Evolutionary conservation across 92 coral and sea anemone species (phyloP).

Genomic region (Epizoanthus scotinus): DNA sequence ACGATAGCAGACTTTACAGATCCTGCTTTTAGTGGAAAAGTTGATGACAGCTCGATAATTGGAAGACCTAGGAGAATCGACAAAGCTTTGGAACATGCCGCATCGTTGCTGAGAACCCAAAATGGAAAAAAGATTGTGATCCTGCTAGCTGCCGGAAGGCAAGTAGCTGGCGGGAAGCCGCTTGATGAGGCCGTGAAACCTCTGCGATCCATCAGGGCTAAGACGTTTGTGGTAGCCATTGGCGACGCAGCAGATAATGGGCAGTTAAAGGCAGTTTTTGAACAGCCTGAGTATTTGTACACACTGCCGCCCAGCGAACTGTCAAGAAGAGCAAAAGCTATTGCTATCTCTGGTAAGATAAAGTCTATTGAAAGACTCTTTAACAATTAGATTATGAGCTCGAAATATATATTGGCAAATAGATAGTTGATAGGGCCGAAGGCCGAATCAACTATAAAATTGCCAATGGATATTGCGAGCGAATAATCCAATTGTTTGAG

Average conservation of each 20-base stretch:
- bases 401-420: too few relatives aligned
- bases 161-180: slow-evolving; percentile 30
- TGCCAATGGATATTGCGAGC: too few relatives aligned
- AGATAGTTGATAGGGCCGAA: too few relatives aligned
- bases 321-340: background rate
- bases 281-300: slow-evolving; percentile 22
- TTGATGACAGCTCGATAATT: background rate
- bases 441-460: too few relatives aligned
- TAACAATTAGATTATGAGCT: too few relatives aligned
- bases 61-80: slow-evolving; percentile 39
- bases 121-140: slow-evolving; percentile 33
- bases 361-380: background rate
- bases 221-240: slow-evolving; percentile 31
- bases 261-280: background rate
- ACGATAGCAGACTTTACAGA: slow-evolving; percentile 19
- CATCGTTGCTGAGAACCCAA: slow-evolving; percentile 10
- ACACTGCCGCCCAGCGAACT: slow-evolving; percentile 8
- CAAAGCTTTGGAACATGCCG: slow-evolving; percentile 37
- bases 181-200: slow-evolving; percentile 30
- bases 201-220: slow-evolving; percentile 9
- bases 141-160: slow-evolving; percentile 33
- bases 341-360: slow-evolving; percentile 25
- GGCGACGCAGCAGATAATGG: background rate
- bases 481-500: too few relatives aligned
- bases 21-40: slow-evolving; percentile 34